These are phyloP conservation scores for Hexactinellida sp. DNA, from an alignment of 37 sponge, comb jelly and placozoan genomes.

Conservation along the genomic window DNA sequence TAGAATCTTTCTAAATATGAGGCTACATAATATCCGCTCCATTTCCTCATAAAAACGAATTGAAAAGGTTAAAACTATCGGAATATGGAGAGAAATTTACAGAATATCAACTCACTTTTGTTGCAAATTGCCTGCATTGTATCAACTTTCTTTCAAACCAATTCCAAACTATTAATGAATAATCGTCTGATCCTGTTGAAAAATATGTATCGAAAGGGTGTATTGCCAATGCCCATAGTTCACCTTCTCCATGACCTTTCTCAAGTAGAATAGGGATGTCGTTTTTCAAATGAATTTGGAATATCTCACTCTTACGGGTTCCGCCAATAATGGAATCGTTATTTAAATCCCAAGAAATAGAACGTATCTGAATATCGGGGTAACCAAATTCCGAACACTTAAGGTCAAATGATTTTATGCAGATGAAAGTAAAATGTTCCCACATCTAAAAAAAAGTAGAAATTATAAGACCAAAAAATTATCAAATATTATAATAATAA, in stretches of 20 bases:
- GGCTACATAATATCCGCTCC: too few relatives aligned
- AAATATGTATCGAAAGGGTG: conserved; percentile 54
- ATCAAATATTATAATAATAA: too few relatives aligned
- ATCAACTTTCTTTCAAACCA: background rate
- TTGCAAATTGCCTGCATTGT: background rate
- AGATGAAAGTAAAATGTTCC: background rate
- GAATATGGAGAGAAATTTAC: too few relatives aligned
- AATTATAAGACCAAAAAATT: too few relatives aligned
- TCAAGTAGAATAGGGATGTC: background rate
- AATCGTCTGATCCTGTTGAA: conserved; percentile 84
- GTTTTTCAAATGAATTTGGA: conserved; percentile 38
- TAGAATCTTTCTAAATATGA: too few relatives aligned
- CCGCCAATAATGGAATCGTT: conserved; percentile 48
- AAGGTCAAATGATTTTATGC: background rate
- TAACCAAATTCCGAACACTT: background rate
- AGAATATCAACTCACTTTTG: too few relatives aligned
- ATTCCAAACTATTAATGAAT: background rate
- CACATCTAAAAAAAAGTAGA: background rate
- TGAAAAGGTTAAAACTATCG: too few relatives aligned
- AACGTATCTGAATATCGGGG: conserved; percentile 27
- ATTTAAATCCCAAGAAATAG: conserved; percentile 65
- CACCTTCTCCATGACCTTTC: conserved; percentile 86
- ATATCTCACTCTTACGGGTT: conserved; percentile 79
- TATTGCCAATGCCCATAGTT: conserved; percentile 82
- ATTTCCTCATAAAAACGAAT: too few relatives aligned